A percentile compares a stretch with the other conserved stretches of the same genome.
These are phyloP conservation scores for Tachycineta bicolor DNA, from an alignment of 2,113 vertebrate species.

Conservation along the genomic window DNA sequence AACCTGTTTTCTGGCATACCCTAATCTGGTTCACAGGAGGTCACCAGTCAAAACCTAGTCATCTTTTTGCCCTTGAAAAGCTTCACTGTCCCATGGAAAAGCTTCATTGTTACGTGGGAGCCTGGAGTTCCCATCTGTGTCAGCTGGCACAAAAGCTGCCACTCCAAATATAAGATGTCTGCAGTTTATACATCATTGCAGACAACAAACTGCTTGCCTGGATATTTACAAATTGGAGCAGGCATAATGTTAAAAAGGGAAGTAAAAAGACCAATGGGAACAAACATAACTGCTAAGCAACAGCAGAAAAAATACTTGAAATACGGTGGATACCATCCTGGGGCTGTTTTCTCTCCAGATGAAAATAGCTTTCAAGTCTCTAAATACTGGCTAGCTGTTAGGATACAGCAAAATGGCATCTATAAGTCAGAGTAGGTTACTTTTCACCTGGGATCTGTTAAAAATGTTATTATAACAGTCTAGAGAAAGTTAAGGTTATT, in stretches of 20 bases:
- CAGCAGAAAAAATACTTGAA: background rate
- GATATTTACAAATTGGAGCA: background rate
- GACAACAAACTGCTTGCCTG: background rate
- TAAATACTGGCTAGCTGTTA: background rate
- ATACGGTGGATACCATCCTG: fast-evolving
- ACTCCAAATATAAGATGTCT: background rate
- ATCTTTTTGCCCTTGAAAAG: background rate
- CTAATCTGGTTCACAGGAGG: background rate
- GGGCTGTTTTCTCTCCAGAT: background rate
- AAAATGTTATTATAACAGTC: background rate
- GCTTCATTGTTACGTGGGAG: background rate
- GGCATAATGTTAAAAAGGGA: background rate
- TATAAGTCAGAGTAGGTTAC: background rate
- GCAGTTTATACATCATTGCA: background rate
- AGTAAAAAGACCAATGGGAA: background rate
- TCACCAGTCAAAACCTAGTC: background rate
- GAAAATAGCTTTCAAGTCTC: background rate
- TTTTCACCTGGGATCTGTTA: background rate
- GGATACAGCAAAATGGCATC: background rate
- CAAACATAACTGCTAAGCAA: background rate
- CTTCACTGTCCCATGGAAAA: background rate
- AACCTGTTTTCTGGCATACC: background rate
- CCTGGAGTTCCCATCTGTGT: background rate
- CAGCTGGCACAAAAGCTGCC: background rate
- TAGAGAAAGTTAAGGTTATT: background rate